phyloP scores from a whole-genome alignment of 2,888 invertebrate species.

The Rhorus exstirpatorius region DNA sequence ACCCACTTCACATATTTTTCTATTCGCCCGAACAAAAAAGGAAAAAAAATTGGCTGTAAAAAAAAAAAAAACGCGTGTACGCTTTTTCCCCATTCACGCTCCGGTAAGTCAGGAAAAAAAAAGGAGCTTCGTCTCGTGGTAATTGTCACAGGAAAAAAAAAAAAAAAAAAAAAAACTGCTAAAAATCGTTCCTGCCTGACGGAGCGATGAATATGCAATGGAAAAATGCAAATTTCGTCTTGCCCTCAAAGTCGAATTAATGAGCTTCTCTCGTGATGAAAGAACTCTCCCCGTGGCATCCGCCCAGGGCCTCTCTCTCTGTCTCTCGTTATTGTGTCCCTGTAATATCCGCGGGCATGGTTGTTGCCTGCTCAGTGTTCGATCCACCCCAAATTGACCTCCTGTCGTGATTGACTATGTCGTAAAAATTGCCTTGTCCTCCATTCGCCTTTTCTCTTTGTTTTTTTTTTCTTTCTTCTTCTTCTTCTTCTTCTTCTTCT shows the following conservation, averaged over 20 bases:
- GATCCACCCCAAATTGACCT: not conserved
- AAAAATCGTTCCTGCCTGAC: not conserved
- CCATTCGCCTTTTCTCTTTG: no score
- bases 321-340: constrained; percentile 46
- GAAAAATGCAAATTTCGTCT: constrained; percentile 7
- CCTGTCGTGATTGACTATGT: constrained; percentile 44
- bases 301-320: constrained; percentile 45
- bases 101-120: not conserved
- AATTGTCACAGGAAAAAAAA: not conserved
- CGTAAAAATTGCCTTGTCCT: constrained; percentile 54
- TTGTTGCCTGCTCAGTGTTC: constrained; percentile 70
- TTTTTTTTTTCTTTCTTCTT: no score
- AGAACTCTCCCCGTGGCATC: constrained; percentile 3
- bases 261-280: constrained; percentile 1
- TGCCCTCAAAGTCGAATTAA: not conserved
- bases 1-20: not conserved
- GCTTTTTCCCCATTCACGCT: not conserved
- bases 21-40: not conserved
- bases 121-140: not conserved
- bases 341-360: constrained; percentile 64
- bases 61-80: constrained; percentile 7
- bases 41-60: constrained; percentile 2
- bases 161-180: no score
- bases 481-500: no score
- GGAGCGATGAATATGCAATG: not conserved